These are phyloP conservation scores for Ciona savignyi DNA, from an alignment of 23 tunicate species.

Conservation along the genomic window DNA sequence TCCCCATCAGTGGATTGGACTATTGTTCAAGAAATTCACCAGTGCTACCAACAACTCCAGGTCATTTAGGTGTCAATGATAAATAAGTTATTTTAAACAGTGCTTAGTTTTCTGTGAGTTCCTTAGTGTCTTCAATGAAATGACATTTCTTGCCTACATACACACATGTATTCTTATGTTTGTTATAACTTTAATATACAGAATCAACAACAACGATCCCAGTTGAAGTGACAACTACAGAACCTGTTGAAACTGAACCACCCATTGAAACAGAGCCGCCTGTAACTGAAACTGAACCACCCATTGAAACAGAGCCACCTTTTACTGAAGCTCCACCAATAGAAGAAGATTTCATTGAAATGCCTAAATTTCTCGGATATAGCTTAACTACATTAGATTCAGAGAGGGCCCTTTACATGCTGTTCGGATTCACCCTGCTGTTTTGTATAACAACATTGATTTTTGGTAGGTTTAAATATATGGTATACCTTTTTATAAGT, in stretches of 20 bases:
- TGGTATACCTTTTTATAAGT: too few species aligned
- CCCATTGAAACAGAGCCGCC: neutral
- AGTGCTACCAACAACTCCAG: constrained; percentile 21
- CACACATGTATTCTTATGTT: too few species aligned
- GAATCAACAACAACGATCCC: neutral
- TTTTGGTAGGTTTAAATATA: too few species aligned
- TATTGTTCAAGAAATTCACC: constrained; percentile 10
- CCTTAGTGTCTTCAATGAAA: too few species aligned
- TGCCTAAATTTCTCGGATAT: constrained; percentile 61
- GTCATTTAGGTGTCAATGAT: neutral
- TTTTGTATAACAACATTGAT: constrained; percentile 33
- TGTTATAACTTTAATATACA: too few species aligned
- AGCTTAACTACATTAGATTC: constrained; percentile 20
- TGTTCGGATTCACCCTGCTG: constrained; percentile 45
- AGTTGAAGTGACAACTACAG: neutral
- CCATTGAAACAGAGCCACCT: neutral
- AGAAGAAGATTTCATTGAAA: constrained; percentile 2
- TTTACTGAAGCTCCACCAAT: neutral
- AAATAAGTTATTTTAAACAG: too few species aligned
- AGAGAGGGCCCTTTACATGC: constrained; percentile 52
- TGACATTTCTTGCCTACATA: too few species aligned
- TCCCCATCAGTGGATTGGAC: constrained; percentile 36
- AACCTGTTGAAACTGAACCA: neutral
- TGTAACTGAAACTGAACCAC: neutral
- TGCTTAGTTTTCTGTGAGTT: too few species aligned